Base-by-base conservation (phyloP, 2,113 vertebrate species). In the Pipra filicauda region DNA sequence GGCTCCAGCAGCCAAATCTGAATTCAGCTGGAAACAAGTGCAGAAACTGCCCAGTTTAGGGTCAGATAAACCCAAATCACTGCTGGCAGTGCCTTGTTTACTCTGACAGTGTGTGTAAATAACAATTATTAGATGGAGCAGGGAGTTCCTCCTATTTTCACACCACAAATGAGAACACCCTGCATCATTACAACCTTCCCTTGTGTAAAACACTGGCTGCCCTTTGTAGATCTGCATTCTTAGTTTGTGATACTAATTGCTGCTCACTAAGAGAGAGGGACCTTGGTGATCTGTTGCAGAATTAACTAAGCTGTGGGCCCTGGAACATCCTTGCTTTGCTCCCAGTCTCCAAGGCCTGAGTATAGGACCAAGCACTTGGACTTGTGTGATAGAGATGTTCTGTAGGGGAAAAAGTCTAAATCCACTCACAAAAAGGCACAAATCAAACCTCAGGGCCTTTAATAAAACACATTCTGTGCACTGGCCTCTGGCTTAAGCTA, bases 241-340 rank as follows among this genome's bases (percentile, higher is more conserved):
- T 15, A 16, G 5, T 59, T 81, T 21, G 18, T 17, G 12, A 3
- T 26, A 3, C 37, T 48, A 46, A 12, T n/a, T 79, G 43, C 43
- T 73, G 8, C 49, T 73, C 31, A 2, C 18, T 9, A 7, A 21
- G 55, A 49, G 41, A 4, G 49, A 27, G 46, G 15, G 31, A 22
- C 46, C 67, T 35, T 22, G 9, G 46, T 2, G 3, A 21, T 15
- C 31, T 81, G 24, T 9, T 73, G 83, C 46, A 77, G 59, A 43
- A 9, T 43, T 46, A 4, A 30, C 0, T 0, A 9, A 2, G 41
- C 77, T 52, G 21, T 52, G 51, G 20, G 31, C 81, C 37, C 65
- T 58, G 20, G n/a, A 28, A 37, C 69, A 61, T 73, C 62, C 4
- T 35, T 51, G 28, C 66, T 61, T 54, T 74, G 73, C 57, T 85